These are phyloP conservation scores for Podarcis raffonei DNA, from an alignment of 2,113 vertebrate genomes.

Conservation along the genomic window DNA sequence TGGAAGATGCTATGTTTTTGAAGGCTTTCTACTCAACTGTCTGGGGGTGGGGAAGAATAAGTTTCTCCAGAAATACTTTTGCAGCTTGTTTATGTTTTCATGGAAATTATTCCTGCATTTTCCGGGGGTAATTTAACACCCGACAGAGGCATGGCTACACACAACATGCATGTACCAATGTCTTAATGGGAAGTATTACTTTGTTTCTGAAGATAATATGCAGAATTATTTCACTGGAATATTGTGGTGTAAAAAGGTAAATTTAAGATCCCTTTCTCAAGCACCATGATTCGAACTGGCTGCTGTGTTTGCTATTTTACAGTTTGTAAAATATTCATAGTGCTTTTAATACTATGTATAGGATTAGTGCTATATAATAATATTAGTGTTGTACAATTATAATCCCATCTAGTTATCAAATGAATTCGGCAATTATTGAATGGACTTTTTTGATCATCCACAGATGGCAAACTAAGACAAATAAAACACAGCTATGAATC, in stretches of 20 bases:
- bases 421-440: conserved; percentile 27
- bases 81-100: neutral
- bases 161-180: too few relatives aligned
- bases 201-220: neutral
- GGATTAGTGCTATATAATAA: neutral
- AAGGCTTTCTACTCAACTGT: neutral
- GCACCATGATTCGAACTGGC: neutral
- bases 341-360: neutral
- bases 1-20: neutral
- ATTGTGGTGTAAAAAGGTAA: neutral
- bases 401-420: neutral
- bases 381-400: neutral
- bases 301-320: neutral
- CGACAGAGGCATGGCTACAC: too few relatives aligned
- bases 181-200: too few relatives aligned
- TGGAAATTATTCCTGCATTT: neutral
- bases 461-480: conserved; percentile 36
- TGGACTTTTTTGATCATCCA: conserved; percentile 21
- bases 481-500: neutral
- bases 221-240: neutral
- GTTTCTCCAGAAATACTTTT: neutral
- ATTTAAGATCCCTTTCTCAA: neutral
- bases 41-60: neutral
- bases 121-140: neutral
- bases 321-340: neutral